These are phyloP conservation scores for Sebastes flavidus DNA, from an alignment of 2,797 vertebrate genomes.

Conservation along the genomic window DNA sequence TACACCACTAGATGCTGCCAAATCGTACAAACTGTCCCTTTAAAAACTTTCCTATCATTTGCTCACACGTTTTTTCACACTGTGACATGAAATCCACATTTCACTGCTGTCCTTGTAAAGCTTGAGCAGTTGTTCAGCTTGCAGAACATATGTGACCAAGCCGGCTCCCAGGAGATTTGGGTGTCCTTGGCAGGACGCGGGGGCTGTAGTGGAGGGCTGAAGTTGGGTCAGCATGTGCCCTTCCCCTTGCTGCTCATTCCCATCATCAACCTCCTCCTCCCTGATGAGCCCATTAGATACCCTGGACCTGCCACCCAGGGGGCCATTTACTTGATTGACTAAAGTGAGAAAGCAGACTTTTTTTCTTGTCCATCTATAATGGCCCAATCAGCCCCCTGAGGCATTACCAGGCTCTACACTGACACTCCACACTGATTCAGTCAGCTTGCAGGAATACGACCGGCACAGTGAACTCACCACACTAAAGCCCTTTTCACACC, in stretches of 20 bases:
- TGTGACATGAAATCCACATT: conserved; percentile 9
- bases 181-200: conserved; percentile 42
- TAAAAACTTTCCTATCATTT: background rate
- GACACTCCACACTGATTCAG: conserved; percentile 65
- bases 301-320: conserved; percentile 71
- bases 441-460: conserved; percentile 44
- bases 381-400: conserved; percentile 79
- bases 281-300: conserved; percentile 82
- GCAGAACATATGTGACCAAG: conserved; percentile 13
- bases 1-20: background rate
- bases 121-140: background rate
- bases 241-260: conserved; percentile 46
- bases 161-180: conserved; percentile 23
- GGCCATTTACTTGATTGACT: conserved; percentile 83
- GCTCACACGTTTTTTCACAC: background rate
- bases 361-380: conserved; percentile 79
- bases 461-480: conserved; percentile 18
- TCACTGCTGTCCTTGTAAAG: conserved; percentile 1
- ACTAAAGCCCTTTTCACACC: conserved; percentile 24
- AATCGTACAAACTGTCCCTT: background rate
- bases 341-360: conserved; percentile 78
- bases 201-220: conserved; percentile 14
- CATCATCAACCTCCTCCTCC: conserved; percentile 64
- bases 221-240: conserved; percentile 40
- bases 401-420: conserved; percentile 52